Evolutionary conservation across 2,113 vertebrate species (phyloP).

Genomic region (mouse (Mus musculus)): DNA sequence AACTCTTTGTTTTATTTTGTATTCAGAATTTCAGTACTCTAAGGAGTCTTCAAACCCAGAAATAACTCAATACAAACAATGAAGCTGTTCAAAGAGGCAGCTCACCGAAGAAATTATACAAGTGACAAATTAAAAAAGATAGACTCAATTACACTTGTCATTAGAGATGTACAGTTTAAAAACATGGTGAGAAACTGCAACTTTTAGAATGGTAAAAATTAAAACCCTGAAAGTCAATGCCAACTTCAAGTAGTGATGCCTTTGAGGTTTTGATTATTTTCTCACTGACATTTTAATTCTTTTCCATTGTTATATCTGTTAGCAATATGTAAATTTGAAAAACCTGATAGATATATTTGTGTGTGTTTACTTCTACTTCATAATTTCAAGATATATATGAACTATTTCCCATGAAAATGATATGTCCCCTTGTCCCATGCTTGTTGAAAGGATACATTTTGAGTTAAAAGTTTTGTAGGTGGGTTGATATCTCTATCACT

Average conservation of each 20-base stretch:
- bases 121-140: not conserved
- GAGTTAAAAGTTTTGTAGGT: too few relatives aligned
- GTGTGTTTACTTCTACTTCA: not conserved
- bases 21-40: not conserved
- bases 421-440: not conserved
- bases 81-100: not conserved
- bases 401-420: not conserved
- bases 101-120: not conserved
- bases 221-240: not conserved
- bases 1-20: not conserved
- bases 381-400: not conserved
- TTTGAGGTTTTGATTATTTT: not conserved
- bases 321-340: not conserved
- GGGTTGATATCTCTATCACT: too few relatives aligned
- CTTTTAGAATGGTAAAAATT: not conserved
- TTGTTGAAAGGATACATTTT: too few relatives aligned
- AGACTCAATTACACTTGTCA: not conserved
- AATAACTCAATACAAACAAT: not conserved
- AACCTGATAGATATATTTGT: not conserved
- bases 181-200: not conserved
- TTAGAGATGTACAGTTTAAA: not conserved
- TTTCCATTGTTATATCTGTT: not conserved
- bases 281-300: not conserved
- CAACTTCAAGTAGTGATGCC: not conserved
- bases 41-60: not conserved